Evolutionary conservation across 2,888 invertebrate genomes (phyloP).

Genomic region (Flexamia atlantica): DNA sequence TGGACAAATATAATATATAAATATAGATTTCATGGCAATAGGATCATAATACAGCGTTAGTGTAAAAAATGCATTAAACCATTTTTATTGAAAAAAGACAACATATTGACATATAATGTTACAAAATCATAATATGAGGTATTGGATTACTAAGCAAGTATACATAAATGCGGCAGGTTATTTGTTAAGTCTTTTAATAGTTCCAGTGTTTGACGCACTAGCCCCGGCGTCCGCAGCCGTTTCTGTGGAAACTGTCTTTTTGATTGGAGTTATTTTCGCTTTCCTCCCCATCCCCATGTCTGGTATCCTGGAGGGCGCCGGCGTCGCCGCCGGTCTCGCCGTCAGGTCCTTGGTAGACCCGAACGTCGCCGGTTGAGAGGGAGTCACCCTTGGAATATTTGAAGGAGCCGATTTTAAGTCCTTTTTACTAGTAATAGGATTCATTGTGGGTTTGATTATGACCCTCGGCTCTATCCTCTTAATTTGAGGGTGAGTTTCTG

Average conservation of each 20-base stretch:
- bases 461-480: slow-evolving; percentile 77
- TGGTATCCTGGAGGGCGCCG: slow-evolving; percentile 48
- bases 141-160: slow-evolving; percentile 42
- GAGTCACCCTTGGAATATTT: slow-evolving; percentile 68
- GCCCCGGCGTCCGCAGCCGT: slow-evolving; percentile 57
- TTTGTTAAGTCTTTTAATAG: slow-evolving; percentile 63
- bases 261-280: slow-evolving; percentile 67
- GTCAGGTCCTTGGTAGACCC: slow-evolving; percentile 59
- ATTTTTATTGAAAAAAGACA: slow-evolving; percentile 52
- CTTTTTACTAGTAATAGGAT: slow-evolving; percentile 72
- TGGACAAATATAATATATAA: no score
- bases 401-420: slow-evolving; percentile 65
- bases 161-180: slow-evolving; percentile 45
- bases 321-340: slow-evolving; percentile 51
- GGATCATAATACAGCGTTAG: no score
- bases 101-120: slow-evolving; percentile 43
- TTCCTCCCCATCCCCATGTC: slow-evolving; percentile 64
- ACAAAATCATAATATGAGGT: slow-evolving; percentile 55
- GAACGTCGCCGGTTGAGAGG: slow-evolving; percentile 64
- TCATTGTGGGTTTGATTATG: slow-evolving; percentile 79
- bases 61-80: slow-evolving; percentile 4
- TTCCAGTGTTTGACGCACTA: slow-evolving; percentile 55
- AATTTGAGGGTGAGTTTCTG: slow-evolving; percentile 39
- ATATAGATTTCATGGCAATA: no score
- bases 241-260: slow-evolving; percentile 68